A percentile compares a stretch with the other conserved stretches of the same genome.
phyloP scores from a whole-genome alignment of 2,888 invertebrate genomes.

The Apeira syringaria region DNA sequence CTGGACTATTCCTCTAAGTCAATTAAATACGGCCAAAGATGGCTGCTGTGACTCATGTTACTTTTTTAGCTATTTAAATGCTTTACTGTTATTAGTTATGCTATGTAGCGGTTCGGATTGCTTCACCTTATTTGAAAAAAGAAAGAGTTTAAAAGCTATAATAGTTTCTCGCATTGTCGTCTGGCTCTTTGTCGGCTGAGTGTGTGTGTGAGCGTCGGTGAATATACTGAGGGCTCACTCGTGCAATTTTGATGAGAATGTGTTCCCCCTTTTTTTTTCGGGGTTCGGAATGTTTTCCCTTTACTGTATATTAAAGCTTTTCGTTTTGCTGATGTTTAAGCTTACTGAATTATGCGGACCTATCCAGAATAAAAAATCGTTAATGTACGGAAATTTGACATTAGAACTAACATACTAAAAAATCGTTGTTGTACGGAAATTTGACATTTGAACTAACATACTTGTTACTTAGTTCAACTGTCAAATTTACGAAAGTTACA shows the following conservation, averaged over 20 bases:
- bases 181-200: slow-evolving; percentile 19
- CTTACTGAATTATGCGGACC: too few relatives aligned
- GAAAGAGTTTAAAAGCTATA: slow-evolving; percentile 25
- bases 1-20: slow-evolving; percentile 64
- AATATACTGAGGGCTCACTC: slow-evolving; percentile 10
- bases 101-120: slow-evolving; percentile 23
- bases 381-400: too few relatives aligned
- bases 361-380: too few relatives aligned
- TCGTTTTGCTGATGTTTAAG: too few relatives aligned
- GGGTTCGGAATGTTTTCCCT: slow-evolving; percentile 1
- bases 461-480: too few relatives aligned
- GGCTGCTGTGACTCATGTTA: slow-evolving; percentile 44
- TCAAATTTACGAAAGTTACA: too few relatives aligned
- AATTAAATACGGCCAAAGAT: slow-evolving; percentile 67
- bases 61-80: slow-evolving; percentile 54
- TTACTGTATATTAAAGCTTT: neutral
- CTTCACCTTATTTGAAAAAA: slow-evolving; percentile 29
- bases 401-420: too few relatives aligned
- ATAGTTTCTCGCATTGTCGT: slow-evolving; percentile 25
- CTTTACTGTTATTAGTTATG: slow-evolving; percentile 50
- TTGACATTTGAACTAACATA: too few relatives aligned
- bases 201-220: slow-evolving; percentile 10
- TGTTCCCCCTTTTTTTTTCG: too few relatives aligned
- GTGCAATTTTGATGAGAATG: slow-evolving; percentile 18
- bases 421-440: too few relatives aligned